Percentiles rank a stretch among this genome's conserved stretches.
Evolutionary conservation across 2,888 invertebrate species (phyloP).

Genomic region (Minunthozetes semirufus): DNA sequence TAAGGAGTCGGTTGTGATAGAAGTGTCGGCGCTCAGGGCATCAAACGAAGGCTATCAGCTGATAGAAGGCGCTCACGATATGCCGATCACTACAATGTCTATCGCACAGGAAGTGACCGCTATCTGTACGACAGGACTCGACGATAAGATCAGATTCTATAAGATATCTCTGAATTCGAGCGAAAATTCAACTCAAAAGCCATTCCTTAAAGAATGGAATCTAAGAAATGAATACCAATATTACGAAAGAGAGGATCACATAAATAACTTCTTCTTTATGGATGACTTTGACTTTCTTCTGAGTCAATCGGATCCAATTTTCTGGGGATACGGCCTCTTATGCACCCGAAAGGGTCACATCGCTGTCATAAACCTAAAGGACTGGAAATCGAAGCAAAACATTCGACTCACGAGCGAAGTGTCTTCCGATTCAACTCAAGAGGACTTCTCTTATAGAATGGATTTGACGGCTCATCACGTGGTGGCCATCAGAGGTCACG

Average conservation of each 20-base stretch:
- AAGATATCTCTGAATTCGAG: not conserved
- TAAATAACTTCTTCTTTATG: slow-evolving; percentile 26
- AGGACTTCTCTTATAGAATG: slow-evolving; percentile 20
- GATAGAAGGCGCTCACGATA: slow-evolving; percentile 11
- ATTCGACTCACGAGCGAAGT: not conserved
- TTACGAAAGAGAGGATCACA: slow-evolving; percentile 12
- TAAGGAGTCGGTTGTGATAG: not conserved
- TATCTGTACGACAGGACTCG: slow-evolving; percentile 32
- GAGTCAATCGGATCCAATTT: slow-evolving; percentile 5
- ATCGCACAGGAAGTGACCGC: slow-evolving; percentile 30
- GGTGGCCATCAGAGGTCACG: slow-evolving; percentile 28
- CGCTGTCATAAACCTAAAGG: slow-evolving; percentile 24
- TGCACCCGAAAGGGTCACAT: slow-evolving; percentile 31
- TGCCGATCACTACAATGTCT: slow-evolving; percentile 16
- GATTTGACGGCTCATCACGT: slow-evolving; percentile 34
- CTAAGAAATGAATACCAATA: not conserved
- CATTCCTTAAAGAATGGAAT: slow-evolving; percentile 30
- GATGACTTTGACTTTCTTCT: slow-evolving; percentile 32
- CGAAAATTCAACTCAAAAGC: too few species aligned
- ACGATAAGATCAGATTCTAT: slow-evolving; percentile 32
- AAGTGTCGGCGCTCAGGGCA: not conserved
- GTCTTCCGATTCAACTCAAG: not conserved
- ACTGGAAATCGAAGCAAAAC: slow-evolving; percentile 17
- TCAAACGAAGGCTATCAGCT: slow-evolving; percentile 1
- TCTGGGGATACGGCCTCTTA: slow-evolving; percentile 32